A percentile compares a stretch with the other conserved stretches of the same genome.
Evolutionary conservation across 2,888 invertebrate species (phyloP).

Genomic region (Mamestra brassicae): DNA sequence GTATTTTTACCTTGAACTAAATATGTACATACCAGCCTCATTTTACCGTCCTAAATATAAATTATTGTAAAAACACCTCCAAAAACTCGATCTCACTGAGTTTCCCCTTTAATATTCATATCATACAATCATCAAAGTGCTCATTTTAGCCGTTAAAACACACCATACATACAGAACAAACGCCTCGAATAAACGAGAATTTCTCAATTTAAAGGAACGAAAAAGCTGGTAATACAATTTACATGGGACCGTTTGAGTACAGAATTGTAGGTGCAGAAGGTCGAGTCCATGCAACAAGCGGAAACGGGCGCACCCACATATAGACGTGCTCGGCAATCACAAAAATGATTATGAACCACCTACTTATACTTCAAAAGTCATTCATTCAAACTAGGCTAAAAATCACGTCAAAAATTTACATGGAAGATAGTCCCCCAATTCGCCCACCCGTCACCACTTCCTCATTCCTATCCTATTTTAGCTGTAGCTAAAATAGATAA

Average conservation of each 20-base stretch:
- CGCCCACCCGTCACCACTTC: no score
- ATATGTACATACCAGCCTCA: background rate
- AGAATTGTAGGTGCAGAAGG: background rate
- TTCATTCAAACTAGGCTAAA: no score
- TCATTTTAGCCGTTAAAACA: conserved; percentile 36
- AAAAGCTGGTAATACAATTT: conserved; percentile 60
- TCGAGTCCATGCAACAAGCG: background rate
- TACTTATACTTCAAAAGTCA: no score
- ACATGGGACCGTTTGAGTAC: conserved; percentile 32
- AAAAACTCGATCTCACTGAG: background rate
- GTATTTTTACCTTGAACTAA: background rate
- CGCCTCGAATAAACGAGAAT: conserved; percentile 37
- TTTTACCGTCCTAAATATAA: background rate
- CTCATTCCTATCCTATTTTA: no score
- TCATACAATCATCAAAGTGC: conserved; percentile 39
- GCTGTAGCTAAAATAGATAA: no score
- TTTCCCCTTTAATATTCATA: conserved; percentile 22
- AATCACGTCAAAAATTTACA: no score
- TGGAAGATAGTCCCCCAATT: no score
- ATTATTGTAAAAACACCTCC: background rate
- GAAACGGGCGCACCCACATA: background rate
- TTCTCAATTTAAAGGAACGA: conserved; percentile 53
- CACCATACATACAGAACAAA: conserved; percentile 27
- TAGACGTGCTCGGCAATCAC: background rate
- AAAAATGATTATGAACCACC: background rate